Evolutionary conservation across 2,797 vertebrate genomes (phyloP).

Genomic region (Lepilemur septentrionalis): DNA sequence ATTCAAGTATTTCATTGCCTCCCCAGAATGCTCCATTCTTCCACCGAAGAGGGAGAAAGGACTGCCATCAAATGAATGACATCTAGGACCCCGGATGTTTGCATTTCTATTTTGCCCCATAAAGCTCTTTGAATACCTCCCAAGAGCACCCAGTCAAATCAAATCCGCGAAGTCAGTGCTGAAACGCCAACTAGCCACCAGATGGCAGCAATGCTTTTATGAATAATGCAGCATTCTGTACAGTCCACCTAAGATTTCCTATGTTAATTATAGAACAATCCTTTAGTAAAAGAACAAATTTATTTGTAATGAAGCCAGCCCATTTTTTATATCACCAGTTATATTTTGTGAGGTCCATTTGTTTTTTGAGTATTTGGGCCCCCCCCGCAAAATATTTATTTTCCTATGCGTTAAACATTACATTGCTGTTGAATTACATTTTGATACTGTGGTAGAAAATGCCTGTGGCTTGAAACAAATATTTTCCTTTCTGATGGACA

Average conservation of each 20-base stretch:
- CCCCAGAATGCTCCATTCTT: not conserved
- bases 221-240: slow-evolving; percentile 84
- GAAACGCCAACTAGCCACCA: slow-evolving; percentile 84
- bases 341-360: slow-evolving; percentile 30
- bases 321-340: not conserved
- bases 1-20: not conserved
- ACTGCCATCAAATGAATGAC: not conserved
- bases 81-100: not conserved
- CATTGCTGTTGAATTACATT: slow-evolving; percentile 73
- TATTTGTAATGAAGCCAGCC: not conserved
- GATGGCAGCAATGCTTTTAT: slow-evolving; percentile 91
- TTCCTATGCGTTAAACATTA: slow-evolving; percentile 77
- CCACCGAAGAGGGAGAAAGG: not conserved
- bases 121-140: slow-evolving; percentile 26
- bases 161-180: slow-evolving; percentile 45
- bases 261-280: slow-evolving; percentile 70
- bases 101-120: not conserved
- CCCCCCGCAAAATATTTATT: slow-evolving; percentile 1
- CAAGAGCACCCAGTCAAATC: slow-evolving; percentile 30
- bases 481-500: slow-evolving; percentile 85
- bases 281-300: slow-evolving; percentile 70
- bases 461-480: slow-evolving; percentile 83
- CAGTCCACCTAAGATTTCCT: slow-evolving; percentile 72
- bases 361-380: not conserved
- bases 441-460: slow-evolving; percentile 75